phyloP scores from a whole-genome alignment of 2,797 vertebrate genomes.

The Momotus momota region DNA sequence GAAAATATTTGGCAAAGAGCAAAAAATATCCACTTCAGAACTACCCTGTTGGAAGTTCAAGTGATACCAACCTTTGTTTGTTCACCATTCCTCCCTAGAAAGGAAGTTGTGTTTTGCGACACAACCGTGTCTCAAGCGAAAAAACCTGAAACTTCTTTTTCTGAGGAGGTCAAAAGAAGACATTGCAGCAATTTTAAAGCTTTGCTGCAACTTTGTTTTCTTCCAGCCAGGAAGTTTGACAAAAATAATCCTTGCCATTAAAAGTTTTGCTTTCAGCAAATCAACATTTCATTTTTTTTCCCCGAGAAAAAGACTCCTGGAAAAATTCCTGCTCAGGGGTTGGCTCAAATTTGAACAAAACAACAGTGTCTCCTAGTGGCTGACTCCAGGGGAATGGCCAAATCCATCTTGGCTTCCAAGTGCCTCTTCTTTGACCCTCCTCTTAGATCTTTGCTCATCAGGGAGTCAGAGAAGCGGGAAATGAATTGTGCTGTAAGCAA shows the following conservation, averaged over 20 bases:
- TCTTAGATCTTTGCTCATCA: not conserved
- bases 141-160: not conserved
- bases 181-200: not conserved
- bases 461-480: not conserved
- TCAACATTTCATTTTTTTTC: not conserved
- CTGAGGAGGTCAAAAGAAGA: constrained; percentile 16
- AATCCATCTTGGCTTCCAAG: not conserved
- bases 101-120: not conserved
- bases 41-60: not conserved
- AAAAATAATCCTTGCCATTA: constrained; percentile 3
- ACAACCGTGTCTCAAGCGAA: not conserved
- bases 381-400: constrained; percentile 4
- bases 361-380: constrained; percentile 70
- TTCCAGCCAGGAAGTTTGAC: not conserved
- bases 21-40: not conserved
- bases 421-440: not conserved
- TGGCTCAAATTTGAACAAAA: not conserved
- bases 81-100: not conserved
- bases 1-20: not conserved
- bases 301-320: not conserved
- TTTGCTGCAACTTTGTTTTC: not conserved
- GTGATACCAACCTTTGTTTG: not conserved
- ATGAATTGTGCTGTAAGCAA: not conserved
- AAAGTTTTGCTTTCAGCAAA: constrained; percentile 29
- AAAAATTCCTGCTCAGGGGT: not conserved